Evolutionary conservation across 2,113 vertebrate genomes (phyloP).

Genomic region (Apteryx owenii): DNA sequence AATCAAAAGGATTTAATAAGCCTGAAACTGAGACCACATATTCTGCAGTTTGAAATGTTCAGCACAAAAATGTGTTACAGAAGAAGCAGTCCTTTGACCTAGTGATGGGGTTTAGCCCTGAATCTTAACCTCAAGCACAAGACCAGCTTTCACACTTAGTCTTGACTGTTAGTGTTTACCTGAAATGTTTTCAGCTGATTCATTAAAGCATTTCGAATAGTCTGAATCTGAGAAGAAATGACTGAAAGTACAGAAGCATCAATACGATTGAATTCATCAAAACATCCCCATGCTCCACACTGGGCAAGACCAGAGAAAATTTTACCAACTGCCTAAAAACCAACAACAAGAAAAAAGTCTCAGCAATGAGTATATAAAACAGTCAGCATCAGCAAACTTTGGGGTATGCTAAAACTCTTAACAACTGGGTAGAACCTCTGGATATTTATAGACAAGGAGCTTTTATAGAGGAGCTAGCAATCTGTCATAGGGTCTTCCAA

Average conservation of each 20-base stretch:
- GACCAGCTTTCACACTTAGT: background rate
- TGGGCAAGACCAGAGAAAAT: constrained; percentile 95
- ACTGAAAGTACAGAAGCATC: constrained; percentile 97
- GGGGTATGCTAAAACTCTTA: background rate
- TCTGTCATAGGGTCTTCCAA: background rate
- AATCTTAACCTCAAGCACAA: background rate
- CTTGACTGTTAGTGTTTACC: constrained; percentile 70
- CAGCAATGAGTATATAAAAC: background rate
- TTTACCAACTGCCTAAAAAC: constrained; percentile 90
- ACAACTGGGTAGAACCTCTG: background rate
- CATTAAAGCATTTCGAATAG: constrained; percentile 91
- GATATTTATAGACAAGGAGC: background rate
- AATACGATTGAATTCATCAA: constrained; percentile 97
- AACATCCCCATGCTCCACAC: constrained; percentile 98
- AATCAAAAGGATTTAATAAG: background rate
- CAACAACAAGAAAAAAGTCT: background rate
- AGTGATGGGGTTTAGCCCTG: background rate
- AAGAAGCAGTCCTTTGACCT: background rate
- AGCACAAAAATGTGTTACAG: background rate
- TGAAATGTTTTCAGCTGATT: constrained; percentile 87
- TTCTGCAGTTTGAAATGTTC: background rate
- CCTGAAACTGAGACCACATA: background rate
- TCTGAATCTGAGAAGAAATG: constrained; percentile 97
- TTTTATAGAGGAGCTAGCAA: background rate
- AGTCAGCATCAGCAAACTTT: background rate